phyloP scores from a whole-genome alignment of 2,113 vertebrate genomes.

The Dendrocopos noguchii region DNA sequence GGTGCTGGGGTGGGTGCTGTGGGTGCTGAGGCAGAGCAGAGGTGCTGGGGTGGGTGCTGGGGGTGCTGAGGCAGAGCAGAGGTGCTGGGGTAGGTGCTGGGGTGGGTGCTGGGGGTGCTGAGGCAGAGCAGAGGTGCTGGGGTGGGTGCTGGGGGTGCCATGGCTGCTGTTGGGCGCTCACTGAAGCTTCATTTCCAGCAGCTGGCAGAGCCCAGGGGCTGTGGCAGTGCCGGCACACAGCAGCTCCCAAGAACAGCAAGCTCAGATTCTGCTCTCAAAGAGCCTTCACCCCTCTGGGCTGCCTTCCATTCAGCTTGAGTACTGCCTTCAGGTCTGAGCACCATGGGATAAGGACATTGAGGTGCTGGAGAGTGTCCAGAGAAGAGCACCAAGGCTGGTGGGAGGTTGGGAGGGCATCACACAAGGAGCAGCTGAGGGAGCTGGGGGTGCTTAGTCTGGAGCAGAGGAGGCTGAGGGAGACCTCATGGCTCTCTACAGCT shows the following conservation, averaged over 20 bases:
- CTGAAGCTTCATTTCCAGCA: not conserved
- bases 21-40: too few relatives aligned
- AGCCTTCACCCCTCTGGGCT: not conserved
- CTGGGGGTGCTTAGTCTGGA: too few relatives aligned
- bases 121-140: not conserved
- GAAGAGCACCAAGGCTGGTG: too few relatives aligned
- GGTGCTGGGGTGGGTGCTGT: too few relatives aligned
- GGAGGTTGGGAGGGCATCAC: too few relatives aligned
- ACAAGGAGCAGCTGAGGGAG: too few relatives aligned
- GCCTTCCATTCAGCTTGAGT: not conserved
- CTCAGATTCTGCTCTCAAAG: not conserved
- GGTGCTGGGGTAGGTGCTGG: not conserved
- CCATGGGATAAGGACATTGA: too few relatives aligned
- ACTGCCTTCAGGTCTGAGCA: not conserved
- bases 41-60: not conserved
- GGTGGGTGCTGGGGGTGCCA: not conserved
- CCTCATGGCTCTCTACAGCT: too few relatives aligned
- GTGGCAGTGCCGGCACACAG: not conserved
- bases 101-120: not conserved
- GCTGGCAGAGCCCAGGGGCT: not conserved
- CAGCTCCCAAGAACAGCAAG: not conserved
- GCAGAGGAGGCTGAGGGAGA: too few relatives aligned
- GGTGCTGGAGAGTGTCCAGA: too few relatives aligned
- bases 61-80: too few relatives aligned
- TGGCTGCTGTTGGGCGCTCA: not conserved